Base-by-base conservation (phyloP, 2,113 vertebrate genomes). In the Struthidea cinerea region DNA sequence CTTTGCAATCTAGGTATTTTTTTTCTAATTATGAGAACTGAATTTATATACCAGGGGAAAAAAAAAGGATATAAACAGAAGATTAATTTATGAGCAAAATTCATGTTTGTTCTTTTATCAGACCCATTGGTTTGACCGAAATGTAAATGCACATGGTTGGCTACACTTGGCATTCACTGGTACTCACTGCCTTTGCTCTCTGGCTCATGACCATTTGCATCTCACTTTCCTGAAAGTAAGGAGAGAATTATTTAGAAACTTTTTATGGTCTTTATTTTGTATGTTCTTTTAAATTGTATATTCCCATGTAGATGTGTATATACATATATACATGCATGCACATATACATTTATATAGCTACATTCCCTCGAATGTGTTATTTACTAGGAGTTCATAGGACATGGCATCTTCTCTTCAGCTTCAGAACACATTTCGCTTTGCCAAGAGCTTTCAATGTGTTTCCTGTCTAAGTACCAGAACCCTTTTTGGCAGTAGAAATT, bases 321-420 rank as follows among this genome's bases (percentile, higher is more conserved):
- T 27, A 0, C 46, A 0, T 28, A 2, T 65, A 3, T 32, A 4
- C 44, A 11, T 57, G 2, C 24, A 4, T 33, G 3, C 2, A 20
- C 22, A 9, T 16, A 33, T 37, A 23, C 37, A 50, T 83, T 57
- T 52, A 32, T 42, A 23, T 13, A 16, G 9, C 13, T 84, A 15
- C 6, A 14, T 68, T 68, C 14, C 42, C 39, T 42, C 26, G 3
- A 77, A 59, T 84, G 11, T 86, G n/a, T 91, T 86, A 39, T 67
- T 89, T 93, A 67, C 53, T 32, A 39, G 50, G 67, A 80, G 57
- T 84, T 83, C 57, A 80, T 14, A 61, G 47, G 42, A 84, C 59
- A 42, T 47, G 27, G 23, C 33, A 90, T 35, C 32, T 49, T 47
- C 53, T 87, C 78, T 65, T 67, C 67, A 75, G 42, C 42, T 88